phyloP scores from a whole-genome alignment of 2,113 vertebrate genomes.

The Cololabis saira region DNA sequence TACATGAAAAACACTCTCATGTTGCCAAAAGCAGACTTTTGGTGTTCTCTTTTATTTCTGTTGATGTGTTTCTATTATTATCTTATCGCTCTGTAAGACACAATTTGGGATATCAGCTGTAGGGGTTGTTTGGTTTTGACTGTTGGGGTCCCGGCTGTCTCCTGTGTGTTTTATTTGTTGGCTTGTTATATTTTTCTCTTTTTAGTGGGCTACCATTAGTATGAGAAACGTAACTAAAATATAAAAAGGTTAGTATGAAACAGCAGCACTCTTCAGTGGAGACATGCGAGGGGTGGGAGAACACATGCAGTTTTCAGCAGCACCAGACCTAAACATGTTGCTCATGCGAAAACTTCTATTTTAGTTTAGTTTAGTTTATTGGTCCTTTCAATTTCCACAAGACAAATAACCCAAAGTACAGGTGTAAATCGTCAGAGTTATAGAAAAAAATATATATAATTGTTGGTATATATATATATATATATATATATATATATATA shows the following conservation, averaged over 20 bases:
- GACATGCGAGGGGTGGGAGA: constrained; percentile 14
- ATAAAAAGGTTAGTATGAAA: constrained; percentile 49
- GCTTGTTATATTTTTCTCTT: constrained; percentile 5
- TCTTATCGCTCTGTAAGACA: too few relatives aligned
- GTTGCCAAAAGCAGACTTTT: constrained; percentile 18
- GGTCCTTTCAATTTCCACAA: too few relatives aligned
- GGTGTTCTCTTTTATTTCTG: not conserved
- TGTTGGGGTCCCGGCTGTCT: not conserved
- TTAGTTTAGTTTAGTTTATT: too few relatives aligned
- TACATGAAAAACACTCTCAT: constrained; percentile 27
- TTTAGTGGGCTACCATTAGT: constrained; percentile 4
- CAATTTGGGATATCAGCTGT: not conserved
- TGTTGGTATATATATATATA: too few relatives aligned
- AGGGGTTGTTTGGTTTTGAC: not conserved
- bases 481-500: too few relatives aligned
- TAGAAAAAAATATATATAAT: too few relatives aligned
- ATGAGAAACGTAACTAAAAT: constrained; percentile 56
- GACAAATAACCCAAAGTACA: too few relatives aligned
- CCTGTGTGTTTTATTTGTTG: constrained; percentile 11
- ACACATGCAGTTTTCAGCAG: constrained; percentile 19
- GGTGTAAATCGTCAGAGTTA: too few relatives aligned
- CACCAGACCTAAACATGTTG: constrained; percentile 8
- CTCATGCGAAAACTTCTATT: constrained; percentile 15
- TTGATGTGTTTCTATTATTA: constrained; percentile 5
- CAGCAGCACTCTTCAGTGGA: constrained; percentile 18